Evolutionary conservation across 2,797 vertebrate species (phyloP).

Genomic region (Gadopsis marmoratus): DNA sequence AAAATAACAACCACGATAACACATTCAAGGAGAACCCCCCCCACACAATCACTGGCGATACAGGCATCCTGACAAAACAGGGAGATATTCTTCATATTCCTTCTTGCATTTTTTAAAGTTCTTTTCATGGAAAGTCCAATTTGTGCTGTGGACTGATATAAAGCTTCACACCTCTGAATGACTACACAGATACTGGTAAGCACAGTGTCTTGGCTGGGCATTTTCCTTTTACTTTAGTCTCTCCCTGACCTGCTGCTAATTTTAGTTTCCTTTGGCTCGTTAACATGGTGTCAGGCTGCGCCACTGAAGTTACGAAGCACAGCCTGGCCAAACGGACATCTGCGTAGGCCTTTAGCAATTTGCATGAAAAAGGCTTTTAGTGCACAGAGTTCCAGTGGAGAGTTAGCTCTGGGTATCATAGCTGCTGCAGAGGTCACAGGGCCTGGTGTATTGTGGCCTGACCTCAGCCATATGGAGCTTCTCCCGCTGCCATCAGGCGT

Average conservation of each 20-base stretch:
- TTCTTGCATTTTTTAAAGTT: conserved; percentile 59
- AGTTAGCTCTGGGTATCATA: conserved; percentile 67
- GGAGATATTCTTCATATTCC: conserved; percentile 50
- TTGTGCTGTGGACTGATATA: conserved; percentile 83
- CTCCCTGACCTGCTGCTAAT: conserved; percentile 67
- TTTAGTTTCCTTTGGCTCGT: conserved; percentile 71
- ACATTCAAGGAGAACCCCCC: conserved; percentile 17
- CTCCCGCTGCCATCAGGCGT: conserved; percentile 52
- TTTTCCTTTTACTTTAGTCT: conserved; percentile 40
- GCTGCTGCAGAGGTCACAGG: conserved; percentile 59
- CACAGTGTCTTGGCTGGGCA: conserved; percentile 78
- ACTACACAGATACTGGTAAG: conserved; percentile 79
- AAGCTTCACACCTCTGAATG: conserved; percentile 77
- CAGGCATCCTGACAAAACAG: conserved; percentile 68
- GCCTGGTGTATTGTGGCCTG: conserved; percentile 48
- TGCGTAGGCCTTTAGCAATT: conserved; percentile 75
- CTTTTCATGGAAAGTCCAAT: conserved; percentile 64
- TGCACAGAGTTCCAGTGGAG: conserved; percentile 73
- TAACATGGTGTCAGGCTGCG: conserved; percentile 57
- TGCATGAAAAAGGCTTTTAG: conserved; percentile 75
- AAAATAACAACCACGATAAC: conserved; percentile 58
- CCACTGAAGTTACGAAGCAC: conserved; percentile 63
- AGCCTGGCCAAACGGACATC: conserved; percentile 68
- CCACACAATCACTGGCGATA: conserved; percentile 41
- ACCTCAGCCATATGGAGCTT: conserved; percentile 54